Percentiles rank a stretch among this genome's conserved stretches.
Evolutionary conservation across 1,140 invertebrate species (phyloP).

Genomic region (Dryas iulia): DNA sequence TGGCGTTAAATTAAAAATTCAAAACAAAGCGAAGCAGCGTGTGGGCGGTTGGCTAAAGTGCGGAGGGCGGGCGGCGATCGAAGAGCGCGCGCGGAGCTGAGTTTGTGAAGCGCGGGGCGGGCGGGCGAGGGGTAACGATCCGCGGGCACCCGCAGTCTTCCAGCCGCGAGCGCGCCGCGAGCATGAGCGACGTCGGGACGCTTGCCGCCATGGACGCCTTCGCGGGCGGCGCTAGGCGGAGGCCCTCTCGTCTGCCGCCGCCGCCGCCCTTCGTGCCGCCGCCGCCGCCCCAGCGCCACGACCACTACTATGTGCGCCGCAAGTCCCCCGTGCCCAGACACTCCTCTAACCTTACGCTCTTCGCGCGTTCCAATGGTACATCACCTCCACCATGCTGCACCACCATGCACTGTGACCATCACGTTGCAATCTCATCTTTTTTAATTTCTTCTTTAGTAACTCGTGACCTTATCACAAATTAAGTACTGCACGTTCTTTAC

Average conservation of each 20-base stretch:
- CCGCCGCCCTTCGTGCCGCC: conserved; percentile 77
- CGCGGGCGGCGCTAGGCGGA: conserved; percentile 76
- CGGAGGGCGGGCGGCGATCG: conserved; percentile 74
- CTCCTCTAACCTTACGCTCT: conserved; percentile 66
- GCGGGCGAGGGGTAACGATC: conserved; percentile 73
- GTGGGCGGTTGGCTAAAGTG: conserved; percentile 63
- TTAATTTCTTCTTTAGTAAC: background rate
- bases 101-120: conserved; percentile 47
- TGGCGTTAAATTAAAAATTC: conserved; percentile 78
- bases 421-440: conserved; percentile 3
- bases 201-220: conserved; percentile 78
- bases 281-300: conserved; percentile 71
- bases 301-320: conserved; percentile 76
- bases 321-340: conserved; percentile 71
- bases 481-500: background rate
- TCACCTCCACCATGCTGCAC: conserved; percentile 38
- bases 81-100: conserved; percentile 68
- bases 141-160: conserved; percentile 81
- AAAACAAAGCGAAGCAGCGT: conserved; percentile 71
- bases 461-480: no score
- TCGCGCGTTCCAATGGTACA: conserved; percentile 69
- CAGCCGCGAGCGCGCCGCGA: conserved; percentile 76
- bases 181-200: conserved; percentile 77
- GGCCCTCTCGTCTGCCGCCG: conserved; percentile 68
- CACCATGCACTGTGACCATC: background rate